phyloP scores from a whole-genome alignment of 2,888 invertebrate genomes.

The Alsophila aescularia region DNA sequence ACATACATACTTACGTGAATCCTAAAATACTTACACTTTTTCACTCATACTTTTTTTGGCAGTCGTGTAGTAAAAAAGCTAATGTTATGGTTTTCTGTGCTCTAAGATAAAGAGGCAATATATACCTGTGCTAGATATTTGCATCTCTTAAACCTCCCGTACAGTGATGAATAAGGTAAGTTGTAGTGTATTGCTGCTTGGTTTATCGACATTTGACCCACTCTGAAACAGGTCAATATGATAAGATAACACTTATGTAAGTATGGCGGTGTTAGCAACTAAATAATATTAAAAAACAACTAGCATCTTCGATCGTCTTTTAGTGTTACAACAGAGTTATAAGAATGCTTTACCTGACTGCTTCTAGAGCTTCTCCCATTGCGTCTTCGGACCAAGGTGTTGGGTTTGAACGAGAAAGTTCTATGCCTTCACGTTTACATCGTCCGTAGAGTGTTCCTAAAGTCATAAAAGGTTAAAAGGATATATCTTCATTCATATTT shows the following conservation, averaged over 20 bases:
- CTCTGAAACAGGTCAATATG: conserved; percentile 72
- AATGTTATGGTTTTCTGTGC: too few species aligned
- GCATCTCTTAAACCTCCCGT: conserved; percentile 94
- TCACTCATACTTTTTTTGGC: too few species aligned
- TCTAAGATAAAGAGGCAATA: neutral
- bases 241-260: too few species aligned
- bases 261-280: too few species aligned
- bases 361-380: conserved; percentile 95
- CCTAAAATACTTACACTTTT: too few species aligned
- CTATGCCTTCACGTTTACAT: conserved; percentile 95
- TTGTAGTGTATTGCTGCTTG: conserved; percentile 97
- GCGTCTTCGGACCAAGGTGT: conserved; percentile 97
- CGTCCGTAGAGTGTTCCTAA: conserved; percentile 93
- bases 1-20: too few species aligned
- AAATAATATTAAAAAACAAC: too few species aligned
- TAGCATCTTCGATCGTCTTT: too few species aligned
- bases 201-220: conserved; percentile 97
- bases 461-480: too few species aligned
- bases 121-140: conserved; percentile 88
- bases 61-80: too few species aligned
- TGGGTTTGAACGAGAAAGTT: conserved; percentile 94
- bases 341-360: conserved; percentile 87
- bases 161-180: conserved; percentile 94
- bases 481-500: too few species aligned
- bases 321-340: too few species aligned